Evolutionary conservation across 1,140 invertebrate species (phyloP).

Genomic region (Leptopilina boulardi): DNA sequence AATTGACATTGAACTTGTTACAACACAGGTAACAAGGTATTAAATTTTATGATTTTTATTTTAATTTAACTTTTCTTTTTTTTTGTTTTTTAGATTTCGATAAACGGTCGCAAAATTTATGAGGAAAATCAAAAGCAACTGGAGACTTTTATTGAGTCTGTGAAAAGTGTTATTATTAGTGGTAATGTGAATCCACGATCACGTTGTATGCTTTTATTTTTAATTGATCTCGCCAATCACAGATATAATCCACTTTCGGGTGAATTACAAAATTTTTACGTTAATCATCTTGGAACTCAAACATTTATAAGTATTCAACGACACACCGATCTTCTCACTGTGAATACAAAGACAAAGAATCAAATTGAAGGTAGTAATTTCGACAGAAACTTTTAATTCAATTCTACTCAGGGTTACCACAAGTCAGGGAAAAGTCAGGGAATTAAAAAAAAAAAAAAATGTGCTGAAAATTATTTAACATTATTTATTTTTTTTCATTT

Average conservation of each 20-base stretch:
- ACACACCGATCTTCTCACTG: conserved; percentile 7
- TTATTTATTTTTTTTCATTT: no score
- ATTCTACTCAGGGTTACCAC: no score
- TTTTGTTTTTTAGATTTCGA: conserved; percentile 40
- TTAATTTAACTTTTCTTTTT: neutral
- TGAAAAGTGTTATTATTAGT: conserved; percentile 44
- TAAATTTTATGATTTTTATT: neutral
- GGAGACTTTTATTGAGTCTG: conserved; percentile 41
- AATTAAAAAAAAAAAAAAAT: no score
- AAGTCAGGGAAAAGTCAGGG: no score
- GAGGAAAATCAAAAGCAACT: conserved; percentile 31
- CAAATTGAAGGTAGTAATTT: conserved; percentile 35
- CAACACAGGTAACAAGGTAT: conserved; percentile 38
- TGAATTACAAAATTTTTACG: conserved; percentile 47
- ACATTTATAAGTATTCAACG: conserved; percentile 32
- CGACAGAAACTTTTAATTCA: conserved; percentile 24
- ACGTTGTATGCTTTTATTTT: conserved; percentile 45
- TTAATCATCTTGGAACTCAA: conserved; percentile 33
- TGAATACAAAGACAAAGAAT: conserved; percentile 32
- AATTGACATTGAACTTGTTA: conserved; percentile 49
- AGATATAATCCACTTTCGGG: conserved; percentile 38
- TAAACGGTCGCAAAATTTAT: conserved; percentile 45
- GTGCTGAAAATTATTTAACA: no score
- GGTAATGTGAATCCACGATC: conserved; percentile 50
- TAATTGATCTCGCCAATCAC: conserved; percentile 45